Evolutionary conservation across 2,113 vertebrate genomes (phyloP), one percentile per base, ranked within the genome.

Genomic region (Engraulis encrasicolus): DNA sequence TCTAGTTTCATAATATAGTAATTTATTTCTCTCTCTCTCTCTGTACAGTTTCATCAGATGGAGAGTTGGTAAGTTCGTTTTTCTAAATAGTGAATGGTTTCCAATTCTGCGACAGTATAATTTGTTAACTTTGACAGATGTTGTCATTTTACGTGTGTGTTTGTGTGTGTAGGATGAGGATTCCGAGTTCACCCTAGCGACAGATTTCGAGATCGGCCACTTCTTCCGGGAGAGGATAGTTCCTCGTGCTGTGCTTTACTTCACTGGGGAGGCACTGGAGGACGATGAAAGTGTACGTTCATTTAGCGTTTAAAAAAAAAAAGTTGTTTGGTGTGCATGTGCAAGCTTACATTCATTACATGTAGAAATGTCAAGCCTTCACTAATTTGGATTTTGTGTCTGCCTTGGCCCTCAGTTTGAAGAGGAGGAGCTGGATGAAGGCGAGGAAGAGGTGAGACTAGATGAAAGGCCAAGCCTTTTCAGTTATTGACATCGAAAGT

Each of bases 201-300:
- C 97, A 82, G 98, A 99, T 93, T 99, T 99, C 91, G 98, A 99
- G 92, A 97, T 99, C 0, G 98, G 98, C 6, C 98, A 99, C 89
- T 99, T 99, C 90, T 99, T 99, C 93, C 97, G 97, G 82, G 98
- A 99, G 92, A 95, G 98, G 92, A 96, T 99, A 91, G 95, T 99
- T 77, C 98, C 98, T 0, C 94, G 98, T 88, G 98, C 98, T 0
- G 97, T 99, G 85, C 96, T 99, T n/a, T 99, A 99, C 92, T 99
- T 99, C 93, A 99, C 98, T 0, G 98, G 98, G 37, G 97, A 99
- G 92, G 97, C 98, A 80, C 95, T 99, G 91, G 98, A 99, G 82
- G 98, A 99, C 37, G 97, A 98, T 3, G 98, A 99, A 85, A 99
- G 98, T 0, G 98, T 99, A 95, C 71, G 97, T 95, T 52, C 17